phyloP scores from a whole-genome alignment of 2,888 invertebrate species.

The Trichogramma evanescens region DNA sequence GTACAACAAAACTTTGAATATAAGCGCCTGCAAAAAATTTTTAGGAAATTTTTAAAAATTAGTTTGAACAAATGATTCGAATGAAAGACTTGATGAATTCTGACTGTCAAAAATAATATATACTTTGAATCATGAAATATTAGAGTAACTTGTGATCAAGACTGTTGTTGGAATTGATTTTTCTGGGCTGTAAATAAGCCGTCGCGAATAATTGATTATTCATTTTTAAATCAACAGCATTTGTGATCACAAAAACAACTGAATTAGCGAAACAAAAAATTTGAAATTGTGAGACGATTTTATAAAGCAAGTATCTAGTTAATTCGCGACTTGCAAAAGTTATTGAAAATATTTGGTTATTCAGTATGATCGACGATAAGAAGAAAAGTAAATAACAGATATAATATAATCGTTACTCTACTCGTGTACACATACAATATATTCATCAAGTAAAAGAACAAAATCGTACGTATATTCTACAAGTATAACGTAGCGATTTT shows the following conservation, averaged over 20 bases:
- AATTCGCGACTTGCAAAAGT: conserved; percentile 19
- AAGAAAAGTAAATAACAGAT: conserved; percentile 18
- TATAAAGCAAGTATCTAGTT: conserved; percentile 12
- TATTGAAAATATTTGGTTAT: conserved; percentile 14
- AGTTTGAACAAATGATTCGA: conserved; percentile 10
- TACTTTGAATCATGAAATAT: conserved; percentile 11
- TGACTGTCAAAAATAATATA: conserved; percentile 12
- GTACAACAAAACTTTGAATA: conserved; percentile 22
- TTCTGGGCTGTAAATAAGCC: conserved; percentile 10
- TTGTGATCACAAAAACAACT: conserved; percentile 19
- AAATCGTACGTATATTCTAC: conserved; percentile 10
- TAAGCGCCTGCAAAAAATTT: conserved; percentile 15
- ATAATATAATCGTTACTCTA: conserved; percentile 14
- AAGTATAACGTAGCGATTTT: conserved; percentile 8
- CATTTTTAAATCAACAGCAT: conserved; percentile 19
- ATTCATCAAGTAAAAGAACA: conserved; percentile 15
- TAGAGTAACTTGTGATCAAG: conserved; percentile 17
- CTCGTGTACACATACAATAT: conserved; percentile 13
- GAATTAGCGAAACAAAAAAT: conserved; percentile 7
- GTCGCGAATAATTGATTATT: neutral
- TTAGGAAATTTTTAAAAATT: conserved; percentile 18
- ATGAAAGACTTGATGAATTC: conserved; percentile 13
- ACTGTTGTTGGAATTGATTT: conserved; percentile 4
- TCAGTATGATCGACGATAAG: conserved; percentile 11
- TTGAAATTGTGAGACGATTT: conserved; percentile 12